Evolutionary conservation across 2,797 vertebrate genomes (phyloP), one percentile per base, ranked within the genome.

Genomic region (Parambassis ranga): DNA sequence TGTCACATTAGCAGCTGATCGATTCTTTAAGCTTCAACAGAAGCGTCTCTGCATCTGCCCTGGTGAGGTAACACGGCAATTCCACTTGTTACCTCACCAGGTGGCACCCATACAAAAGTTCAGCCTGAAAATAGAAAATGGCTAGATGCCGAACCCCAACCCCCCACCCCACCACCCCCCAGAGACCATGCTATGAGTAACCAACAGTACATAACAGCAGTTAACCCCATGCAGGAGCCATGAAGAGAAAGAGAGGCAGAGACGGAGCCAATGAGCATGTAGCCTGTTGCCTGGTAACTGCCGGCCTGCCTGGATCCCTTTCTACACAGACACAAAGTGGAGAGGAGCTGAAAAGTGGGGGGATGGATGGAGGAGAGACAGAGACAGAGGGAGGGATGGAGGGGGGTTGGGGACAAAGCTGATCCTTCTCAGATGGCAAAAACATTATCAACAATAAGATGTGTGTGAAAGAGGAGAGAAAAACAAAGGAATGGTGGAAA

Each of bases 271-370:
- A 84, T 86, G 86, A 88, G 88, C 81, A 87, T 65, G 80, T 49
- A 83, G 89, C 86, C 89, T 91, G 92, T 93, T 93, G 92, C 92
- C 91, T 93, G 90, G 92, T 90, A 92, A 93, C 92, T 87, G 89
- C 81, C 36, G 80, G 82, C 77, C 87, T 80, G 87, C 82, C 65
- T 90, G 83, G 70, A 84, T 83, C 77, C 65, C 77, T 77, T 67
- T 87, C 81, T 75, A 84, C 73, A 83, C 77, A 63, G 77, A 84
- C 58, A 79, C 57, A 56, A 74, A 77, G 81, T 72, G 56, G 72
- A 83, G 75, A 63, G 51, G 73, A 67, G 78, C 20, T 59, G 46
- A 52, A 28, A 56, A 30, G 51, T 11, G 9, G 2, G n/a, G 24
- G 38, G 44, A 9, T 9, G 55, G 64, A 59, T 24, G 41, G 56